phyloP scores from a whole-genome alignment of 2,113 vertebrate species.

The Megaceryle maxima region DNA sequence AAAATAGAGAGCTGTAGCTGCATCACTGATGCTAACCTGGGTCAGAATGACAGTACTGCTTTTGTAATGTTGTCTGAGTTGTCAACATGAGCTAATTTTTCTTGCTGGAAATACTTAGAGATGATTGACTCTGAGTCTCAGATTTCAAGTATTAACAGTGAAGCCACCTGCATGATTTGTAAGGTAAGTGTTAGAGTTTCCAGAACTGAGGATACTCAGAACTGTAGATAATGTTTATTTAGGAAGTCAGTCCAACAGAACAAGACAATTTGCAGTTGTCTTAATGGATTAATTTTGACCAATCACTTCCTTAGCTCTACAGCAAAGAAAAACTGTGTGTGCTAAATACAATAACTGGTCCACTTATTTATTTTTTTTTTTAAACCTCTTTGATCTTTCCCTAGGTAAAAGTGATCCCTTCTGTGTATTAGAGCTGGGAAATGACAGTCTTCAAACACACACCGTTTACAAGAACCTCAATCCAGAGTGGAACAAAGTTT shows the following conservation, averaged over 20 bases:
- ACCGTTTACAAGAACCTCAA: conserved; percentile 91
- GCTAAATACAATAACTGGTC: not conserved
- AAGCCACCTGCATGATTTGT: not conserved
- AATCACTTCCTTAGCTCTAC: not conserved
- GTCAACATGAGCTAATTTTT: not conserved
- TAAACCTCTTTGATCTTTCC: not conserved
- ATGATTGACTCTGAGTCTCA: not conserved
- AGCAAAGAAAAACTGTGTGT: not conserved
- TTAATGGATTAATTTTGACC: not conserved
- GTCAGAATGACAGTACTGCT: not conserved
- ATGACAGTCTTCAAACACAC: conserved; percentile 91
- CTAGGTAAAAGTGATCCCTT: conserved; percentile 94
- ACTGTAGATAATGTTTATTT: accelerated
- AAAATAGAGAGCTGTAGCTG: not conserved
- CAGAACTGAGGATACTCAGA: not conserved
- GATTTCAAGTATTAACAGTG: not conserved
- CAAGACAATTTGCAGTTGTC: accelerated
- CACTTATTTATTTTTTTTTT: not conserved
- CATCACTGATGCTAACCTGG: not conserved
- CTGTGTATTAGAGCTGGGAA: conserved; percentile 90
- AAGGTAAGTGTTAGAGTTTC: not conserved
- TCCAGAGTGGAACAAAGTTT: conserved; percentile 94
- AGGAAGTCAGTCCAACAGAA: not conserved
- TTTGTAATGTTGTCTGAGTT: not conserved
- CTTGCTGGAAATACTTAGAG: not conserved